Conservation (phyloP, 2,797 vertebrate genomes). For the Scleropages formosus region DNA sequence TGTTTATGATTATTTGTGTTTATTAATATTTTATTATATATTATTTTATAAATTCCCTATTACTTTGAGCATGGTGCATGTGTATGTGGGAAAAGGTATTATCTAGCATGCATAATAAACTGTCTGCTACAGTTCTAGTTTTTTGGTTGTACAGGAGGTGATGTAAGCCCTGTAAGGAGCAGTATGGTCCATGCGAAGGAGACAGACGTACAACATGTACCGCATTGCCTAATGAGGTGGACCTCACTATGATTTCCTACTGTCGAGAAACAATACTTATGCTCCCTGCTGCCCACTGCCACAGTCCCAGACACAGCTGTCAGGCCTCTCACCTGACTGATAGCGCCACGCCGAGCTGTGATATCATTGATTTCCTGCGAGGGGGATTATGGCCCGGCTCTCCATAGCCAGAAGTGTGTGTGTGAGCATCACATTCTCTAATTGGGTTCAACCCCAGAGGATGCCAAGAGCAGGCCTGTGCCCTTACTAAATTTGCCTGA, state of each 20-base stretch:
- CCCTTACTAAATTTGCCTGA: slow-evolving; percentile 24
- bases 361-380: slow-evolving; percentile 35
- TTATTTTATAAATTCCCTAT: no score
- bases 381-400: slow-evolving; percentile 22
- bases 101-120: no score
- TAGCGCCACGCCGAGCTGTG: slow-evolving; percentile 23
- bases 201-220: neutral
- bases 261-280: neutral
- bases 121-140: no score
- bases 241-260: neutral
- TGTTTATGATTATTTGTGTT: neutral
- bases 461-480: slow-evolving; percentile 8
- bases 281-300: slow-evolving; percentile 6
- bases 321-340: slow-evolving; percentile 29
- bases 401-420: slow-evolving; percentile 9
- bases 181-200: neutral
- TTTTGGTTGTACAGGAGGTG: no score
- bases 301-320: slow-evolving; percentile 23
- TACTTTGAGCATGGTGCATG: no score
- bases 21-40: no score
- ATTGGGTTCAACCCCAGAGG: slow-evolving; percentile 32
- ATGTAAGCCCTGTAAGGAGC: neutral
- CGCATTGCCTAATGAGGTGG: neutral
- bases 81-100: neutral
- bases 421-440: slow-evolving; percentile 26